Percentiles rank a stretch among this genome's conserved stretches.
phyloP scores from a whole-genome alignment of 2,797 vertebrate genomes.

The Pyrrhura leucotis region DNA sequence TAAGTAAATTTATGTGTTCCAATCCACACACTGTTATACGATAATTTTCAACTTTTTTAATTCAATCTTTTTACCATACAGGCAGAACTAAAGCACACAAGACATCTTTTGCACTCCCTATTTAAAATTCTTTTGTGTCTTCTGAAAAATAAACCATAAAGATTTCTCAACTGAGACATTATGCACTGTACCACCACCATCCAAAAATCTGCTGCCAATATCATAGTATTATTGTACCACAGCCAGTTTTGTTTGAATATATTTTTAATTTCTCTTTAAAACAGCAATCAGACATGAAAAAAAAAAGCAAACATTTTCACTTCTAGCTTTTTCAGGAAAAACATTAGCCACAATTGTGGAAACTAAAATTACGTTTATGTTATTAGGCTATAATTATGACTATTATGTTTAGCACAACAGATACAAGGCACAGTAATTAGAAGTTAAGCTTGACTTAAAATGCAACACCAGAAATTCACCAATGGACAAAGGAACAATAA shows the following conservation, averaged over 20 bases:
- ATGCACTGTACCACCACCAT: neutral
- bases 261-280: neutral
- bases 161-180: neutral
- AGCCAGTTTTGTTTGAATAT: neutral
- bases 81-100: neutral
- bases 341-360: neutral
- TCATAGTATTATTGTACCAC: neutral
- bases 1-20: neutral
- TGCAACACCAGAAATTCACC: neutral
- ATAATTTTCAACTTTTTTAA: neutral
- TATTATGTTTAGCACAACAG: neutral
- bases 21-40: neutral
- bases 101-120: fast-evolving
- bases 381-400: neutral
- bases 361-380: neutral
- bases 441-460: neutral
- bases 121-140: neutral
- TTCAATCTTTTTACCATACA: neutral
- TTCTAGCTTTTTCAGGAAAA: neutral
- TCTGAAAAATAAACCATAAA: neutral
- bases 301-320: neutral
- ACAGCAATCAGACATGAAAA: neutral
- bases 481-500: neutral
- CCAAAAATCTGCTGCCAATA: neutral
- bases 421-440: neutral